These are phyloP conservation scores for Cyanocitta stelleri DNA, from an alignment of 2,113 vertebrate genomes.

Conservation along the genomic window DNA sequence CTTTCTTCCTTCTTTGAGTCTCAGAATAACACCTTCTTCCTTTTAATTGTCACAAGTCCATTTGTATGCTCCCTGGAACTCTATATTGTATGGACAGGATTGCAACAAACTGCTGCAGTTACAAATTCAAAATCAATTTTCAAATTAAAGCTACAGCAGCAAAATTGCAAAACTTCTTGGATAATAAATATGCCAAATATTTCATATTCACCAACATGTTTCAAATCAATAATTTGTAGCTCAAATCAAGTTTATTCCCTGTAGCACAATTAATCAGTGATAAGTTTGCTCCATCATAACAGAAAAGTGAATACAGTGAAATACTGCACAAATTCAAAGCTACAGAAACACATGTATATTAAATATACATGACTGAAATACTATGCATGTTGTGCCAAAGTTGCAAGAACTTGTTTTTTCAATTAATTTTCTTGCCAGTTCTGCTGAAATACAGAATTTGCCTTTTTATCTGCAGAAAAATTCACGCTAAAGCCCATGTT, in stretches of 20 bases:
- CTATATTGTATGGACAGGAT: not conserved
- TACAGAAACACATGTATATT: not conserved
- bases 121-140: not conserved
- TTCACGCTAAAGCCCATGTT: not conserved
- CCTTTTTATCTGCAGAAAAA: not conserved
- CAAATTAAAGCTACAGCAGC: not conserved
- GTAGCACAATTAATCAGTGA: not conserved
- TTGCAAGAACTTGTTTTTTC: not conserved
- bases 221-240: not conserved
- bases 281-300: not conserved
- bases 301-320: not conserved
- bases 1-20: not conserved
- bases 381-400: not conserved
- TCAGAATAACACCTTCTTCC: not conserved
- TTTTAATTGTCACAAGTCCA: not conserved
- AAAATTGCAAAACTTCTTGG: not conserved
- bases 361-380: not conserved
- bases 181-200: not conserved
- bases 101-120: not conserved
- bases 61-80: not conserved
- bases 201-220: not conserved
- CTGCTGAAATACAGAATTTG: not conserved
- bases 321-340: not conserved
- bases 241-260: not conserved
- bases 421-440: not conserved